Evolutionary conservation across 2,888 invertebrate genomes (phyloP).

Genomic region (Epistrophe grossulariae): DNA sequence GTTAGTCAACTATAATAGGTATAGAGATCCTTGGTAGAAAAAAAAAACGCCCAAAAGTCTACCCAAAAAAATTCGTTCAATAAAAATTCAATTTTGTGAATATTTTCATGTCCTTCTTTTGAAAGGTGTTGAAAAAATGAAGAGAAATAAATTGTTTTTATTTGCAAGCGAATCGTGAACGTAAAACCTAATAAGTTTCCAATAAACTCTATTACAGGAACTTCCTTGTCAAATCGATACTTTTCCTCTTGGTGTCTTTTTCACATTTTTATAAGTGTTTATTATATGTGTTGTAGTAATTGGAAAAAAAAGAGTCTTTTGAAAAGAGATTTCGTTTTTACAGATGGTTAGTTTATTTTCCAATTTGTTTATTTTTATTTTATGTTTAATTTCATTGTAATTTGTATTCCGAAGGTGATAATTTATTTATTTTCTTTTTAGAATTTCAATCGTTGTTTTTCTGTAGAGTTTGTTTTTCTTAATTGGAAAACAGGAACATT

Average conservation of each 20-base stretch:
- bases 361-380: too few species aligned
- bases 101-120: slow-evolving; percentile 10
- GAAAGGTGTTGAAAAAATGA: neutral
- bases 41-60: neutral
- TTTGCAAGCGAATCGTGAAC: neutral
- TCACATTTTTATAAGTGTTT: neutral
- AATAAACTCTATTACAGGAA: slow-evolving; percentile 24
- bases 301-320: too few species aligned
- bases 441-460: too few species aligned
- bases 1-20: neutral
- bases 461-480: too few species aligned
- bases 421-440: too few species aligned
- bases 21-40: neutral
- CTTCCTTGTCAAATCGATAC: slow-evolving; percentile 3
- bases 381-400: too few species aligned
- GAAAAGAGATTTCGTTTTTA: too few species aligned
- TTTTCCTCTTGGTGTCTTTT: neutral
- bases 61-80: neutral
- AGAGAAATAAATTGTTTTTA: neutral
- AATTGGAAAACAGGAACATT: too few species aligned
- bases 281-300: too few species aligned
- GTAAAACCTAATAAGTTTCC: slow-evolving; percentile 22
- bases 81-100: slow-evolving; percentile 31
- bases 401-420: too few species aligned
- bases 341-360: too few species aligned